Conservation (phyloP, 2,113 vertebrate species). For the Tretioscincus oriximinensis region DNA sequence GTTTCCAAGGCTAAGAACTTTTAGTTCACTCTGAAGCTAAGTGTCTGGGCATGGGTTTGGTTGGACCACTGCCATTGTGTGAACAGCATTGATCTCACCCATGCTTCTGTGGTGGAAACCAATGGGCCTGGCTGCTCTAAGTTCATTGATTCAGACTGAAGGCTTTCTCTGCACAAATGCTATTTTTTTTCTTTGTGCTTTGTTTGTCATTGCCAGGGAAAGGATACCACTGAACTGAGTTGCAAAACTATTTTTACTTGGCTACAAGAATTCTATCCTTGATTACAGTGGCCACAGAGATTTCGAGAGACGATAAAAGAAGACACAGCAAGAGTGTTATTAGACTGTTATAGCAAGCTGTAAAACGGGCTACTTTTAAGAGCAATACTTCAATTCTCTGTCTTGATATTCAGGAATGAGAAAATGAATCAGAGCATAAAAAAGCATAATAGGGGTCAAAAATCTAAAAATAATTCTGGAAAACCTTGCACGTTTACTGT, state of each 20-base stretch:
- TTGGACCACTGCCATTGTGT: no score
- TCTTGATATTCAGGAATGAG: background rate
- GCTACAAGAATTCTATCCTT: no score
- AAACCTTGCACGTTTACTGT: conserved; percentile 21
- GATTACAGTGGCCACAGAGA: background rate
- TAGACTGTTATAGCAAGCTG: background rate
- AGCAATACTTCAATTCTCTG: background rate
- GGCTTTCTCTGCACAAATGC: no score
- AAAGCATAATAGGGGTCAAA: conserved; percentile 11
- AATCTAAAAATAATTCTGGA: conserved; percentile 1
- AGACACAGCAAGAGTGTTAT: background rate
- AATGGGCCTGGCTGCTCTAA: no score
- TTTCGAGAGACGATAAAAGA: background rate
- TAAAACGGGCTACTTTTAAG: background rate
- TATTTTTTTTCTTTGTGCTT: no score
- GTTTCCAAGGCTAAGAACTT: no score
- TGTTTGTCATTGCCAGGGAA: background rate
- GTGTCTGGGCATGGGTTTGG: no score
- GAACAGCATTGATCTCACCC: no score
- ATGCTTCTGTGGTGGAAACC: no score
- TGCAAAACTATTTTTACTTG: no score
- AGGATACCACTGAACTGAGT: background rate
- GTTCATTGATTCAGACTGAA: no score
- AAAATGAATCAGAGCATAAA: background rate
- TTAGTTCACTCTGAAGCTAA: no score